Percentiles rank a stretch among this genome's conserved stretches.
These are phyloP conservation scores for Adelphocoris suturalis DNA, from an alignment of 2,888 invertebrate genomes.

Conservation along the genomic window DNA sequence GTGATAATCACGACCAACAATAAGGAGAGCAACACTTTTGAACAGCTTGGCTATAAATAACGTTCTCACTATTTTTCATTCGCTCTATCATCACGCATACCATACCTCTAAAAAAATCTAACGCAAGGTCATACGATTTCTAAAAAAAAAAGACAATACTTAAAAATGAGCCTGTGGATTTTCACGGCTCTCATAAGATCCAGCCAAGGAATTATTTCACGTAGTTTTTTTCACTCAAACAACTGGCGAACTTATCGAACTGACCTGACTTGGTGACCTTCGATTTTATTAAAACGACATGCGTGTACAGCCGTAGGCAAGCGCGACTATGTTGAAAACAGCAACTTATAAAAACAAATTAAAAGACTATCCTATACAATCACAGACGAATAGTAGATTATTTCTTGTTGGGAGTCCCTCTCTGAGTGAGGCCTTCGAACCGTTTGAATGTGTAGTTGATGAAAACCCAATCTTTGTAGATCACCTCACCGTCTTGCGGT, in stretches of 20 bases:
- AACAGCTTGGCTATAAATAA: too few species aligned
- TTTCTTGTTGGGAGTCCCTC: slow-evolving; percentile 90
- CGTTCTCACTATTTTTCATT: too few species aligned
- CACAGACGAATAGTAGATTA: slow-evolving; percentile 78
- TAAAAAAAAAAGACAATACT: slow-evolving; percentile 18
- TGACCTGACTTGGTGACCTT: neutral
- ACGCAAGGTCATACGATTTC: slow-evolving; percentile 7
- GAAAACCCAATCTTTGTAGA: slow-evolving; percentile 99
- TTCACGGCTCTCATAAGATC: neutral
- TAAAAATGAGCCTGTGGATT: neutral
- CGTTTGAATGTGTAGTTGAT: slow-evolving; percentile 99
- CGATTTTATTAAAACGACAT: slow-evolving; percentile 18
- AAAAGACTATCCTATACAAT: slow-evolving; percentile 66
- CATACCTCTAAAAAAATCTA: neutral
- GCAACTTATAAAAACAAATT: slow-evolving; percentile 51
- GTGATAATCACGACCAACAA: too few species aligned
- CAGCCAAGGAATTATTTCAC: neutral
- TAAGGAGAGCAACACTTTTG: too few species aligned
- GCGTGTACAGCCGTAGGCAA: slow-evolving; percentile 29
- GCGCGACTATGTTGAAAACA: slow-evolving; percentile 53
- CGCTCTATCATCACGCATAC: too few species aligned
- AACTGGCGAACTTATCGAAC: too few species aligned
- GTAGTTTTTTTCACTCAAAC: neutral
- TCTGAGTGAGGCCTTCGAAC: slow-evolving; percentile 97
- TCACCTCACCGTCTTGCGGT: slow-evolving; percentile 93